phyloP scores from a whole-genome alignment of 2,113 vertebrate species.

The Aix galericulata region DNA sequence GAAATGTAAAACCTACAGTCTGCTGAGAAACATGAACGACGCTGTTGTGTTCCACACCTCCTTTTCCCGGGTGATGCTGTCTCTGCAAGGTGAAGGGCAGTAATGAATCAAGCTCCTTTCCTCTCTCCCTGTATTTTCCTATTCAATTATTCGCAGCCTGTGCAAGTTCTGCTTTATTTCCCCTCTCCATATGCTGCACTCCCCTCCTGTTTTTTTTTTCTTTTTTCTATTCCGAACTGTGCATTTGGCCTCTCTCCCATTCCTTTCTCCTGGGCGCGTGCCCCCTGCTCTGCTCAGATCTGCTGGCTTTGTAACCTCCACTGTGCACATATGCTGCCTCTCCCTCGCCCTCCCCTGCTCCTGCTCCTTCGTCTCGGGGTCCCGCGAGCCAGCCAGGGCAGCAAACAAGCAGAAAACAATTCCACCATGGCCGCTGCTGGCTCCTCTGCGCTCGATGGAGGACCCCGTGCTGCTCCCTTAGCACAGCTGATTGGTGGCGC shows the following conservation, averaged over 20 bases:
- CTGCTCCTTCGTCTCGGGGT: not conserved
- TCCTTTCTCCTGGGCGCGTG: conserved; percentile 17
- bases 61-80: conserved; percentile 2
- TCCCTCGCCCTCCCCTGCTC: not conserved
- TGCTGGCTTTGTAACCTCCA: conserved; percentile 56
- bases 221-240: not conserved
- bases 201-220: not conserved
- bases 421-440: not conserved
- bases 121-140: conserved; percentile 43
- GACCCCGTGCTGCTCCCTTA: not conserved
- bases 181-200: conserved; percentile 48
- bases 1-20: conserved; percentile 22
- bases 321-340: conserved; percentile 62
- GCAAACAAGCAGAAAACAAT: not conserved
- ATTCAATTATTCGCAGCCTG: conserved; percentile 43
- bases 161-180: conserved; percentile 60
- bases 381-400: not conserved
- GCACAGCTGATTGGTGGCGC: not conserved
- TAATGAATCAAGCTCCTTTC: conserved; percentile 44
- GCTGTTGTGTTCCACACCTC: conserved; percentile 40
- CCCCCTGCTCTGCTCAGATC: conserved; percentile 52
- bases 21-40: not conserved
- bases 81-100: conserved; percentile 32
- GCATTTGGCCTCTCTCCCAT: conserved; percentile 61
- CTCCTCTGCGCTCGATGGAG: not conserved